phyloP scores from a whole-genome alignment of 37 sponge, comb jelly and placozoan species.

The Oopsacas minuta region DNA sequence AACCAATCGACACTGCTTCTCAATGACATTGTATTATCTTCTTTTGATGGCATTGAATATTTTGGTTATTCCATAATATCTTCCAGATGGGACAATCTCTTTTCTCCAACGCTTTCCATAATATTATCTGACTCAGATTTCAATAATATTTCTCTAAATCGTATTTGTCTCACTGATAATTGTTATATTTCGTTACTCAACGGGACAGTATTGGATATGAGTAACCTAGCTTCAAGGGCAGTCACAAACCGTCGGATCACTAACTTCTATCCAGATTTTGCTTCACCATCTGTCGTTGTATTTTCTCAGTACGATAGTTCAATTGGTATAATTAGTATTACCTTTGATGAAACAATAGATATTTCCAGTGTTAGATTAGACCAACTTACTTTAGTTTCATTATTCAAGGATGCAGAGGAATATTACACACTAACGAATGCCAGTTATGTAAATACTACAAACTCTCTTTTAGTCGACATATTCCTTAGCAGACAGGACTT shows the following conservation, averaged over 20 bases:
- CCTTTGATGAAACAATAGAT: slow-evolving; percentile 66
- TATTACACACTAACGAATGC: neutral
- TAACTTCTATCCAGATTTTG: slow-evolving; percentile 1
- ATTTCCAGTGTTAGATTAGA: slow-evolving; percentile 29
- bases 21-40: neutral
- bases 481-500: slow-evolving; percentile 36
- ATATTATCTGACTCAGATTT: slow-evolving; percentile 50
- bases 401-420: neutral
- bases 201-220: neutral
- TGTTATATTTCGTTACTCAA: neutral
- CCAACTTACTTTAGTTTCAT: slow-evolving; percentile 44
- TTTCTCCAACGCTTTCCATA: slow-evolving; percentile 34
- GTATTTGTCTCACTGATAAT: neutral
- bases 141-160: slow-evolving; percentile 41
- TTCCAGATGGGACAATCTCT: slow-evolving; percentile 3
- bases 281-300: slow-evolving; percentile 30
- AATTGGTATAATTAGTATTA: slow-evolving; percentile 34
- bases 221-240: neutral
- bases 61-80: neutral
- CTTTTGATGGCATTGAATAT: neutral
- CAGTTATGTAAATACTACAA: neutral
- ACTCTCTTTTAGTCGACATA: slow-evolving; percentile 20
- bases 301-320: slow-evolving; percentile 46
- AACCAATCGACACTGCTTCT: neutral
- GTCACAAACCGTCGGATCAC: neutral